phyloP scores from a whole-genome alignment of 23 tunicate genomes.

The Trididemnum clinides region DNA sequence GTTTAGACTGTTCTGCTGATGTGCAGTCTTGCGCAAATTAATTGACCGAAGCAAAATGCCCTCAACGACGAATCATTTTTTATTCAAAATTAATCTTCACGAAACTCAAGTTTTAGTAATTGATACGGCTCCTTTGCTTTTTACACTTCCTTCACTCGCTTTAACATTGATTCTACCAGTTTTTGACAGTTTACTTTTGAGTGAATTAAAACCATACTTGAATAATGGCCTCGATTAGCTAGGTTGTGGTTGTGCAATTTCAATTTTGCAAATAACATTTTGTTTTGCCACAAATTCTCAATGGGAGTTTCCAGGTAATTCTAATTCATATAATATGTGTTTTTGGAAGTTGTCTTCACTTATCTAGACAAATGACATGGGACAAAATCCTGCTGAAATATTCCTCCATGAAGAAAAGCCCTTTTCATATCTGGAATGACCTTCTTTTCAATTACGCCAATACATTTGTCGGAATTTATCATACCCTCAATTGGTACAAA shows the following conservation, averaged over 20 bases:
- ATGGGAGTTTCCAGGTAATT: slow-evolving; percentile 26
- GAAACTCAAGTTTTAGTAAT: slow-evolving; percentile 4
- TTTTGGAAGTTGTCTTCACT: background rate
- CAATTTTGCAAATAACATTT: background rate
- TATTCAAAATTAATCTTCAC: background rate
- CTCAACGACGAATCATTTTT: background rate
- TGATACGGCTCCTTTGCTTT: slow-evolving; percentile 8
- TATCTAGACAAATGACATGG: background rate
- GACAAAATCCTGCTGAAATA: slow-evolving; percentile 9
- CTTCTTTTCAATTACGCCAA: background rate
- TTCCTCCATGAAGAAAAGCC: slow-evolving; percentile 13
- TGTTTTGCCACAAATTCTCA: slow-evolving; percentile 5
- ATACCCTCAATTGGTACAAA: too few species aligned
- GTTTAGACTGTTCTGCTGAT: too few species aligned
- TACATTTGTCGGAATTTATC: slow-evolving; percentile 7
- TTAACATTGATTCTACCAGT: background rate
- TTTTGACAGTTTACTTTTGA: slow-evolving; percentile 6
- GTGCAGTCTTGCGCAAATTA: too few species aligned
- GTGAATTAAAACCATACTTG: slow-evolving; percentile 7
- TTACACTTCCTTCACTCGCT: slow-evolving; percentile 2
- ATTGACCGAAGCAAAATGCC: background rate
- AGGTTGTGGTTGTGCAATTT: slow-evolving; percentile 27
- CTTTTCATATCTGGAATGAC: slow-evolving; percentile 11
- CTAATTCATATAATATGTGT: background rate
- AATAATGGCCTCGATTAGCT: background rate